Evolutionary conservation across 1,140 invertebrate species (phyloP), one percentile per base, ranked within the genome.

Genomic region (Brachionus sp.): DNA sequence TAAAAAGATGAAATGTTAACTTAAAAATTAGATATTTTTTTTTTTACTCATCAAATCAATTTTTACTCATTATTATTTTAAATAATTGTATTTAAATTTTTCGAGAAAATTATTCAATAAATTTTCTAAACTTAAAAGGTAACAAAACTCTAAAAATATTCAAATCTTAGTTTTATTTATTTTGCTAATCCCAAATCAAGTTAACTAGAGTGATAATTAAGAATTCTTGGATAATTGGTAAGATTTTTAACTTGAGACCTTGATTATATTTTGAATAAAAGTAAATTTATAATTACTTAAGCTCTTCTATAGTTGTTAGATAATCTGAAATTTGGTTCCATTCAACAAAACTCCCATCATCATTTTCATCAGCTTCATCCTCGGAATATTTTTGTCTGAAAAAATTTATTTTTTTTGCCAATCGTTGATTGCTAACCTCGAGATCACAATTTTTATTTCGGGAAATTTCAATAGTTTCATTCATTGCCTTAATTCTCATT

Each of bases 391-490:
- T 75, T 46, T 75, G n/a, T 75, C 42, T 75, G 25, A 75, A 12
- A 33, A 23, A 0, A 46, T 46, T 33, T 29, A 75, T 5, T 46
- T 75, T 75, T 10, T 57, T 73, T 16, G 42, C 50, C 42, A 83
- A 73, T 35, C 44, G 19, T 29, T 68, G 29, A 53, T 42, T 75
- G 25, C 25, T 42, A 10, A 80, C n/a, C n/a, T 80, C 77, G 2
- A 98, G 89, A 77, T 93, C 91, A 5, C 92, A 92, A 88, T 97
- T 97, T 86, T 89, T 88, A 12, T 92, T 91, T 0, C 93, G 95
- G n/a, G 97, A 87, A 25, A 91, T 91, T 83, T 97, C 94, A n/a
- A 98, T 93, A 0, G 96, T 97, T 86, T 96, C 95, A 86, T 95
- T 93, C 90, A 98, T 92, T 3, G 95, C 94, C 90, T 98, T 98